Percentiles rank a stretch among this genome's conserved stretches.
Conservation (phyloP, 2,797 vertebrate genomes). For the Thalassophryne amazonica region DNA sequence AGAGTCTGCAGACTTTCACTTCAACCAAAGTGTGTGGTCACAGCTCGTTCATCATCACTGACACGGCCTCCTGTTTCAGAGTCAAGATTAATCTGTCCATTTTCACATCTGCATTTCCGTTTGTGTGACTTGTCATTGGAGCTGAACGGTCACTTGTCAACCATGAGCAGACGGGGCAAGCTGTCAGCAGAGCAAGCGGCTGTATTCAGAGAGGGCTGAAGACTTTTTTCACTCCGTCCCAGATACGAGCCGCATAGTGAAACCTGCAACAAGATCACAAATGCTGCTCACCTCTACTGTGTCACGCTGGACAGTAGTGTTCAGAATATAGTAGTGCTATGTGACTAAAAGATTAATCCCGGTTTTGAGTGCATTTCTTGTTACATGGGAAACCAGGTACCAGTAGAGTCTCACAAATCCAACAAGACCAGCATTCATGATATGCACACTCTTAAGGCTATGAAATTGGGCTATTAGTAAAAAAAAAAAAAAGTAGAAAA, state of each 20-base stretch:
- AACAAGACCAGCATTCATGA: no score
- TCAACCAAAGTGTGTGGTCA: background rate
- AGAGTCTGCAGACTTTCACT: background rate
- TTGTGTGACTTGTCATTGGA: background rate
- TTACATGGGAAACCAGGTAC: no score
- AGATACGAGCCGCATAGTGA: conserved; percentile 91
- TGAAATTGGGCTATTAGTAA: no score
- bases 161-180: background rate
- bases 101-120: background rate
- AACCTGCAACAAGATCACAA: conserved; percentile 77
- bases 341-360: no score
- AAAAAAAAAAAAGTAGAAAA: no score
- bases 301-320: no score
- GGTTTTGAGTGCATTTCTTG: no score
- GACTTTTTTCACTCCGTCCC: conserved; percentile 93
- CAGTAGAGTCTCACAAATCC: no score
- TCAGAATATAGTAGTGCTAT: no score
- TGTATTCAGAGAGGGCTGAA: conserved; percentile 89
- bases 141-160: background rate
- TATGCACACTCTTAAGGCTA: no score
- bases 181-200: conserved; percentile 83
- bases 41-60: background rate
- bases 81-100: background rate
- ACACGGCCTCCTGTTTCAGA: background rate
- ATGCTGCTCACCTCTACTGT: no score